Conservation (phyloP, 2,888 invertebrate genomes). For the Timandra comae region DNA sequence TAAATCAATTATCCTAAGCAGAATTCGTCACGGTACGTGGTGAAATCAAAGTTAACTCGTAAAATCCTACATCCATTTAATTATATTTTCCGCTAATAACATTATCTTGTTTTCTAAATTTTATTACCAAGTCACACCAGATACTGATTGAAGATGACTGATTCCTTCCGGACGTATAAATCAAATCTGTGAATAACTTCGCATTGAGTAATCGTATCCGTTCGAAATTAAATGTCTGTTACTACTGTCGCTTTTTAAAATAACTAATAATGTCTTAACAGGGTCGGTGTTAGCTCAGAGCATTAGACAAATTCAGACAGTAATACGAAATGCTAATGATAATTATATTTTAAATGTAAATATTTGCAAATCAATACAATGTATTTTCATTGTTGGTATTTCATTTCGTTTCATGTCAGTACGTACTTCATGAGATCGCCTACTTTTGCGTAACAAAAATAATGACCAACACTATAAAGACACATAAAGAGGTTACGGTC, state of each 20-base stretch:
- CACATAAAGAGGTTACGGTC: not conserved
- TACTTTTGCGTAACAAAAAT: not conserved
- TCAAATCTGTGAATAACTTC: slow-evolving; percentile 14
- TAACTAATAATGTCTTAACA: too few species aligned
- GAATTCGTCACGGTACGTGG: slow-evolving; percentile 9
- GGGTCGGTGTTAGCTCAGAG: too few species aligned
- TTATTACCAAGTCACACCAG: slow-evolving; percentile 13
- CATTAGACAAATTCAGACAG: too few species aligned
- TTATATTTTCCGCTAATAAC: slow-evolving; percentile 14
- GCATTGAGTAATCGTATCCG: slow-evolving; percentile 18
- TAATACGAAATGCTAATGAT: too few species aligned
- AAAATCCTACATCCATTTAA: slow-evolving; percentile 9
- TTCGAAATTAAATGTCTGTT: slow-evolving; percentile 10
- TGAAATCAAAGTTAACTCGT: slow-evolving; percentile 13
- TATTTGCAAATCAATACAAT: too few species aligned
- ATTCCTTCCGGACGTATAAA: slow-evolving; percentile 27
- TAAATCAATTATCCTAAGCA: not conserved
- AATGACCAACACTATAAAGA: not conserved
- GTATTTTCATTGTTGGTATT: too few species aligned
- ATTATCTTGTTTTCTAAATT: slow-evolving; percentile 21
- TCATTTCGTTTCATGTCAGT: too few species aligned
- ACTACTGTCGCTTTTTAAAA: too few species aligned
- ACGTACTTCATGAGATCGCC: too few species aligned
- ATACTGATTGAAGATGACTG: slow-evolving; percentile 25
- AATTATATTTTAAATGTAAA: too few species aligned